Base-by-base conservation (phyloP, 1,140 invertebrate species). In the Battus philenor region DNA sequence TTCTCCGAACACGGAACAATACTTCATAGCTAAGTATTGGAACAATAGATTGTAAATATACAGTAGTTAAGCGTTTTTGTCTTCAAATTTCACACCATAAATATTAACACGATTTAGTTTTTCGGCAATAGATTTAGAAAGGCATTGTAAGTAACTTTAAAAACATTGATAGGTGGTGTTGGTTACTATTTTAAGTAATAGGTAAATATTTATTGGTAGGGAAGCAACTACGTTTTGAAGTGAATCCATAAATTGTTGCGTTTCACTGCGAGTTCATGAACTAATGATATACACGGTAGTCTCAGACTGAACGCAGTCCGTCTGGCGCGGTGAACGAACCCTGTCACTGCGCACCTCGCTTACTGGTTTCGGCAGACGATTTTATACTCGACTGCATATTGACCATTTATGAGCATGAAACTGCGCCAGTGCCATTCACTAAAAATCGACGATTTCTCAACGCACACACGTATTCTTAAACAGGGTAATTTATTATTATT, bases 291-390 rank as follows among this genome's bases (percentile, higher is more conserved):
- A 74, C 76, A 71, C 65, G 60, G 61, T 61, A 55, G 54, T 47
- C 43, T 45, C 51, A 55, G 54, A 46, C 43, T 45, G 49, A 24
- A 22, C 30, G 32, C 32, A 41, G 27, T 45, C 27, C 48, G 47
- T 33, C 62, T 66, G 59, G 53, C 44, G 54, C 75, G 79, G 80
- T 84, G 65, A 84, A 84, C 71, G 79, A 83, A 77, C 79, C 69
- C 64, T 78, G 73, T 75, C 72, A 73, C 68, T 60, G 61, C 52
- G 59, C 61, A 65, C 68, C 63, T 60, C 46, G 48, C 53, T 64
- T 79, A 72, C 79, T 68, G 71, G 77, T 84, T 83, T 83, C 71
- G 76, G 74, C 68, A 81, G 77, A 80, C 72, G 67, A 55, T 69
- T 62, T 61, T 65, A 54, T 67, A 50, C 54, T 45, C 44, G 44